Evolutionary conservation across 2,888 invertebrate species (phyloP), one percentile per base, ranked within the genome.

Genomic region (Corbicula japonica): DNA sequence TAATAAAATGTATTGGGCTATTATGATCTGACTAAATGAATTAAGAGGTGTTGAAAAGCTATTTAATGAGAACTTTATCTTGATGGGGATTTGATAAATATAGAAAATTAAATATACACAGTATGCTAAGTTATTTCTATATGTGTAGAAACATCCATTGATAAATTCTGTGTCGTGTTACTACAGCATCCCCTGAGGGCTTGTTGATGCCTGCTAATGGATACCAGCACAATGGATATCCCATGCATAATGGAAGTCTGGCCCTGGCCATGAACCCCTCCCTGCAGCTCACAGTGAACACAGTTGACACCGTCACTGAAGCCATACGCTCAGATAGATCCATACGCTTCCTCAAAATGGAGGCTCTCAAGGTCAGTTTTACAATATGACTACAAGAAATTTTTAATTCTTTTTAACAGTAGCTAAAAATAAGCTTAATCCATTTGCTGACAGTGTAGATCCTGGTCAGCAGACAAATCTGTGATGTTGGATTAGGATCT

Each of bases 341-440:
- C 26, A 85, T 92, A n/a, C 73, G 92, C 8, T 81, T 90, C 86
- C 90, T 89, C 90, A 91, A 90, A 79, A 91, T 91, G 74, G 89
- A 91, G 62, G 91, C 91, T 32, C 72, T 90, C 15, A 91, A 90
- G 88, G 91, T 91, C 56, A 69, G 1, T 61, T 41, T 38, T 38
- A 18, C 8, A 12, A 38, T 38, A 38, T 38, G 18, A 18, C 41
- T 38, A 8, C 15, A 38, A 38, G 41, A 12, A 12, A n/a, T n/a
- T n/a, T n/a, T n/a, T n/a, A n/a, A n/a, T n/a, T n/a, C n/a, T n/a
- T n/a, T n/a, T n/a, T n/a, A n/a, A n/a, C n/a, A n/a, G n/a, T n/a
- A n/a, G n/a, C n/a, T n/a, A n/a, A n/a, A n/a, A n/a, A n/a, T n/a
- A n/a, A n/a, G n/a, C n/a, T n/a, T n/a, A n/a, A n/a, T n/a, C n/a